These are phyloP conservation scores for Argya squamiceps DNA, from an alignment of 2,797 vertebrate species.

Conservation along the genomic window DNA sequence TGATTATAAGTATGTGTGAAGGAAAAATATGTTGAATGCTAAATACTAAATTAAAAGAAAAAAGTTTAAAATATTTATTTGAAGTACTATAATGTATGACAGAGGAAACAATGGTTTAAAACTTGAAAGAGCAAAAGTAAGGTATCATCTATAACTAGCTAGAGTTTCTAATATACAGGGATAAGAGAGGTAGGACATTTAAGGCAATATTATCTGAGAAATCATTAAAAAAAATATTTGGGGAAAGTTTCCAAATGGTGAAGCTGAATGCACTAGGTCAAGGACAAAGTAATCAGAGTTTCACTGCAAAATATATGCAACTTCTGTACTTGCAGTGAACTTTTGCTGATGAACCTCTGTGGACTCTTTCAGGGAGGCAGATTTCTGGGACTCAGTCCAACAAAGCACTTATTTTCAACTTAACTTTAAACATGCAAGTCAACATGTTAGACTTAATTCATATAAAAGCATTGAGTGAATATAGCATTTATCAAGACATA, in stretches of 20 bases:
- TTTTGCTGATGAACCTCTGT: not conserved
- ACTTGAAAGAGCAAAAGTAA: not conserved
- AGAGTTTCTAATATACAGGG: not conserved
- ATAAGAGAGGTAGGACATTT: not conserved
- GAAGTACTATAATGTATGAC: not conserved
- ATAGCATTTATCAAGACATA: not conserved
- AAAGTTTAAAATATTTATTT: not conserved
- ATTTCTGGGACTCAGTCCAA: slow-evolving; percentile 26
- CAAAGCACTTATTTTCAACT: slow-evolving; percentile 35
- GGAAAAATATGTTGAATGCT: not conserved
- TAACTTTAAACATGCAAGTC: slow-evolving; percentile 6
- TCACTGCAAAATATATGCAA: not conserved
- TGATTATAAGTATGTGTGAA: not conserved
- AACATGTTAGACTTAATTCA: not conserved
- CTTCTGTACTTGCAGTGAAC: not conserved
- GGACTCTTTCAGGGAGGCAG: not conserved
- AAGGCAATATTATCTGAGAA: not conserved
- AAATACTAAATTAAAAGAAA: not conserved
- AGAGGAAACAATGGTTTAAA: not conserved
- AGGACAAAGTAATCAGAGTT: not conserved
- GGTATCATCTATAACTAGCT: not conserved
- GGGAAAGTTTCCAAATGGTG: not conserved
- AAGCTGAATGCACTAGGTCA: not conserved
- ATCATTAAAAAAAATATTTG: not conserved
- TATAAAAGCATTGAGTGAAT: not conserved